Base-by-base conservation (phyloP, 2,113 vertebrate genomes). In the Casuarius casuarius region DNA sequence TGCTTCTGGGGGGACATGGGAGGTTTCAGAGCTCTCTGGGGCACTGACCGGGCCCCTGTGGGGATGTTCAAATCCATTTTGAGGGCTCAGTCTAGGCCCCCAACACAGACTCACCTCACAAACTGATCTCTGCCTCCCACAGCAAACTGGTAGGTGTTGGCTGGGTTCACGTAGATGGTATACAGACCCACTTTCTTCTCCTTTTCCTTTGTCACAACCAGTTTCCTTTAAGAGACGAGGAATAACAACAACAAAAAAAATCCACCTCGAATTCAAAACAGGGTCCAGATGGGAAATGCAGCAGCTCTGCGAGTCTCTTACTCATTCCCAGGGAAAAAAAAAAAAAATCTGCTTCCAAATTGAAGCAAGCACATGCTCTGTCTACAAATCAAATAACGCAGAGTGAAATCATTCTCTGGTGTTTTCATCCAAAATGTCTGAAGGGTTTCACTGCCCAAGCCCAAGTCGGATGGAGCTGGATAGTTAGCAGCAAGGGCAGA, bases 151-250 rank as follows among this genome's bases (percentile, higher is more conserved):
- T 99, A 98, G 13, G 99, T 99, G 95, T 99, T 99, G 73, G 99
- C 98, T 0, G 99, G 99, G 94, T 99, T 99, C 75, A 99, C 99
- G 11, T 98, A 99, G 97, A 99, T 99, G 62, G 99, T 99, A 97
- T 99, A 99, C 18, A 99, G 97, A 2, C 99, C 99, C 9, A 99
- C 99, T 91, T 99, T 99, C 98, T 99, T 99, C 86, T 99, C 99
- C 16, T 99, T 99, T 44, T 99, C 99, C 97, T 99, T 99, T 7
- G 99, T 99, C 95, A 99, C 98, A 84, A 99, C 99, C 94, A 99
- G 97, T 96, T 99, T 99, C 97, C 99, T 99, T 97, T 40, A 85
- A 70, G 76, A 70, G 5, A 86, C 0, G 19, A 87, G 54, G 13
- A 67, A 67, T 61, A 44, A 66, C 11, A 49, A 29, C 31, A 23